Evolutionary conservation across 1,140 invertebrate genomes (phyloP), one percentile per base, ranked within the genome.

Genomic region (Nephila pilipes): DNA sequence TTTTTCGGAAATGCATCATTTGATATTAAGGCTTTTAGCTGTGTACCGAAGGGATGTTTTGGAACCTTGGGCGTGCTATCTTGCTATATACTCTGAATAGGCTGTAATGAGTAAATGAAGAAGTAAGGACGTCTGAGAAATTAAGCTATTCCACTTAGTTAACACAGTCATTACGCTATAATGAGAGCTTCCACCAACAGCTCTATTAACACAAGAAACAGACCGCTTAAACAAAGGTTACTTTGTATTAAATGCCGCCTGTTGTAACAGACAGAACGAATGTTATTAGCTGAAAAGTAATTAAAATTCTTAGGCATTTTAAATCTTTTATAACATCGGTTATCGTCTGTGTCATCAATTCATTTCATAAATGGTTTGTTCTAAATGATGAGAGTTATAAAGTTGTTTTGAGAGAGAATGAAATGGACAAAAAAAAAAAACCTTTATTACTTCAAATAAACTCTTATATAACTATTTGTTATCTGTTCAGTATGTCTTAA

Each of bases 61-160:
- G 22, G 6, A 83, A 83, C 38, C 38, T 83, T 83, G 80, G 80
- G 8, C 29, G 12, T 46, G 46, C 25, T 55, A 29, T 5, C 18
- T 22, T 65, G 60, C 22, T 25, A 81, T 22, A 32, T 85, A 22
- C 32, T 85, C 81, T 92, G 83, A 92, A 92, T 92, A 38, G 60
- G 80, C 36, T 60, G 38, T 92, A 92, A 92, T 85, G 38, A 85
- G 6, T 25, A 57, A 79, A 57, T 36, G 65, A 90, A 63, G 87
- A 90, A 80, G 57, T 55, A 46, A 69, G 57, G 90, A 92, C 55
- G 80, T n/a, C 55, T 57, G 36, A 85, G 55, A 80, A 92, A 92
- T 92, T 92, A 85, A 69, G 80, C 46, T 69, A 92, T 92, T 92
- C 83, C 38, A 65, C 81, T 32, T 85, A 92, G 90, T 92, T 92